These are phyloP conservation scores for Paralvinella palmiformis DNA, from an alignment of 1,140 invertebrate genomes.

Conservation along the genomic window DNA sequence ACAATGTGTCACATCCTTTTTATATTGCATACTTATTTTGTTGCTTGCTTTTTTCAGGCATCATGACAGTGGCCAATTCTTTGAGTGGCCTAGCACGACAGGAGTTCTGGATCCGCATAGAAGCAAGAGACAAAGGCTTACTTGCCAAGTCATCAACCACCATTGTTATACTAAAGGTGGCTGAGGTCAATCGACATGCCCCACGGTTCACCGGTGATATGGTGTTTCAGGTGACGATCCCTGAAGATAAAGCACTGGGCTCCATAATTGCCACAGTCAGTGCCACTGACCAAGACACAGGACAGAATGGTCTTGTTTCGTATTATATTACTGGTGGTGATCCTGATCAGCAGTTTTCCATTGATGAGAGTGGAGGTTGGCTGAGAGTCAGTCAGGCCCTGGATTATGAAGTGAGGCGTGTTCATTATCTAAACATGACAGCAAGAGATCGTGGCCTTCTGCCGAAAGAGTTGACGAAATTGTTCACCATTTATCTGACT, in stretches of 20 bases:
- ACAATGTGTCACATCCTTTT: slow-evolving; percentile 58
- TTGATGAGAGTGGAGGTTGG: slow-evolving; percentile 69
- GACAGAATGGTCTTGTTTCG: slow-evolving; percentile 80
- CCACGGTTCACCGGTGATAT: slow-evolving; percentile 50
- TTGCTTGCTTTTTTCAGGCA: slow-evolving; percentile 45
- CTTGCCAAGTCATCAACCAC: slow-evolving; percentile 74
- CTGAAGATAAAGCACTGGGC: slow-evolving; percentile 82
- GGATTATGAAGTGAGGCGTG: slow-evolving; percentile 80
- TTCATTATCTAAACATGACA: slow-evolving; percentile 80
- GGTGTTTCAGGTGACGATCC: slow-evolving; percentile 82
- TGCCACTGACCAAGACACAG: slow-evolving; percentile 74
- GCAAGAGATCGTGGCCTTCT: slow-evolving; percentile 61
- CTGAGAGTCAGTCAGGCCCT: slow-evolving; percentile 72
- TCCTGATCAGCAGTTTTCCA: slow-evolving; percentile 64
- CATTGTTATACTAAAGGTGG: slow-evolving; percentile 68
- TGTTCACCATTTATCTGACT: slow-evolving; percentile 73
- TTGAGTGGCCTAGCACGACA: slow-evolving; percentile 50
- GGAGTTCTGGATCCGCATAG: slow-evolving; percentile 57
- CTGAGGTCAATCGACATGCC: slow-evolving; percentile 71
- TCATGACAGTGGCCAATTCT: slow-evolving; percentile 64
- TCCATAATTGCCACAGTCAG: slow-evolving; percentile 75
- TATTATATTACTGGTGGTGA: slow-evolving; percentile 82
- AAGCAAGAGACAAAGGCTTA: slow-evolving; percentile 74
- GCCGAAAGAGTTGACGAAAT: slow-evolving; percentile 62
- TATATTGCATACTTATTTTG: slow-evolving; percentile 66